Evolutionary conservation across 2,113 vertebrate species (phyloP), one percentile per base, ranked within the genome.

Genomic region (Anseranas semipalmata): DNA sequence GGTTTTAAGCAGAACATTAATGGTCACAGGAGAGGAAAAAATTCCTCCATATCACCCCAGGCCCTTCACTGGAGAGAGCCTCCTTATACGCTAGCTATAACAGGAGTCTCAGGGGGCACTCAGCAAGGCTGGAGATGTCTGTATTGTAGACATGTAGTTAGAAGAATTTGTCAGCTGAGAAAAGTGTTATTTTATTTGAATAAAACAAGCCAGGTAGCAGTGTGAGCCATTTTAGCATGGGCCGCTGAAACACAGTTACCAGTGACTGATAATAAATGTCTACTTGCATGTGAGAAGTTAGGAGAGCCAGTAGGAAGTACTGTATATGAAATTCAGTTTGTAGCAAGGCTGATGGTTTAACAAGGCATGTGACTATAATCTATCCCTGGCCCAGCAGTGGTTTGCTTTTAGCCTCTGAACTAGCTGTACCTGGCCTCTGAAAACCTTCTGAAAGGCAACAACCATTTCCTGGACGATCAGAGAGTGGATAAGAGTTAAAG

Each of bases 1-100:
- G 30, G 19, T 79, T 83, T 78, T 52, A 79, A 59, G 73, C 58
- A 76, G 35, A 81, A 10, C 8, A 7, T 75, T 45, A 58, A 41
- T 35, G 52, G 50, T 12, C 53, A 32, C 4, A 52, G 24, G 35
- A 78, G 37, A 74, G 28, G 48, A 32, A 73, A 83, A 48, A 52
- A 39, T 7, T n/a, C 66, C n/a, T 67, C 41, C 4, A 0, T 35
- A 28, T 52, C 27, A 25, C 19, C 25, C 21, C 59, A 73, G 52
- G 19, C 32, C 59, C 53, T 78, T 67, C 35, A n/a, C 12, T 50
- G 56, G 39, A 22, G 19, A 75, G 83, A 65, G 6, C 10, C 1
- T 0, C 20, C 73, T 59, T 21, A 13, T 4, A 32, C 1, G 0
- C 21, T 33, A 32, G 20, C 46, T 59, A 1, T 32, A 52, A 13